Evolutionary conservation across 2,888 invertebrate species (phyloP).

Genomic region (Drosophila nigricruria): DNA sequence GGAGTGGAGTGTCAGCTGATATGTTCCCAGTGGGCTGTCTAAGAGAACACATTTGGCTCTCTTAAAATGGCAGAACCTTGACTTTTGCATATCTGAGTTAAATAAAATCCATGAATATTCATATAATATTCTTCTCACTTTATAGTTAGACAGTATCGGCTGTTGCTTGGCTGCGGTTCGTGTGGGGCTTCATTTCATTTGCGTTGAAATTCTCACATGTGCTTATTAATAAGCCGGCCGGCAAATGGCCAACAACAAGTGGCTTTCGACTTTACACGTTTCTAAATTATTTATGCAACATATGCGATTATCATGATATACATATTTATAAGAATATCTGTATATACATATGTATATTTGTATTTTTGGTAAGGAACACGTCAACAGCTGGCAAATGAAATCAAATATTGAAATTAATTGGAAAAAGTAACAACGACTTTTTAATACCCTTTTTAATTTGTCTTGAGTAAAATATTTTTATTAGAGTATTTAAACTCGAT

Average conservation of each 20-base stretch:
- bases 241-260: slow-evolving; percentile 34
- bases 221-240: slow-evolving; percentile 50
- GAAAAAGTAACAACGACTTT: not conserved
- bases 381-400: slow-evolving; percentile 6
- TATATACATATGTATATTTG: not conserved
- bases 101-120: slow-evolving; percentile 1
- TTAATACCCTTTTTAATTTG: slow-evolving; percentile 9
- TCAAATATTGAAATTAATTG: not conserved
- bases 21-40: slow-evolving; percentile 3
- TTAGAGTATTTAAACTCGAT: no score
- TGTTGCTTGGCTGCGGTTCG: slow-evolving; percentile 1
- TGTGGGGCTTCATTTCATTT: not conserved
- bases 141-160: not conserved
- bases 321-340: slow-evolving; percentile 48
- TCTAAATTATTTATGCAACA: slow-evolving; percentile 51
- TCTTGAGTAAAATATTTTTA: no score
- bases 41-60: slow-evolving; percentile 5
- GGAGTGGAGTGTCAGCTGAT: slow-evolving; percentile 38
- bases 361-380: slow-evolving; percentile 33
- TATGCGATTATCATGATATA: slow-evolving; percentile 33
- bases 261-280: slow-evolving; percentile 49
- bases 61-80: slow-evolving; percentile 10
- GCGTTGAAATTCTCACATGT: slow-evolving; percentile 27
- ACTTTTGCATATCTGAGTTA: not conserved
- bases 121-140: not conserved